Base-by-base conservation (phyloP, 1,140 invertebrate species). In the Thrips palmi region DNA sequence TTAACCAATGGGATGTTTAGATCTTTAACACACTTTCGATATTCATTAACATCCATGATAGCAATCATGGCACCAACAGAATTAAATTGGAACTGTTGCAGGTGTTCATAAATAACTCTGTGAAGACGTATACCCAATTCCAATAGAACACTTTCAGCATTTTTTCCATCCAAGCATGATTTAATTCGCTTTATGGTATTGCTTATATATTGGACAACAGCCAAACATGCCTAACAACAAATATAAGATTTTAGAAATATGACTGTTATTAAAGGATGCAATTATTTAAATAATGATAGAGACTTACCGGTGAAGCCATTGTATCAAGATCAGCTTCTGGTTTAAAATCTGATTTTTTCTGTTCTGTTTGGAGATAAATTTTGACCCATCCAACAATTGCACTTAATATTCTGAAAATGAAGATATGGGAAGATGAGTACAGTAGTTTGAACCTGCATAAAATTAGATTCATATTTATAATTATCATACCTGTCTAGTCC, bases 11-110 rank as follows among this genome's bases (percentile, higher is more conserved):
- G 66, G 21, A 83, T 68, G 40, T 75, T 66, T 50, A 86, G 67
- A 47, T 71, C 63, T 46, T 77, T 71, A 7, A 80, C 74, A 62
- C 75, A 85, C 54, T 75, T 87, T 21, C 89, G 66, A 30, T 84
- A 84, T 55, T 97, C 93, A 53, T 94, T 96, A 36, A 98, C 82
- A 66, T 98, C 94, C 63, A 88, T 97, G 43, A 98, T 93, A 2
- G 85, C 85, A 55, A 89, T 79, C 84, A 97, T 94, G 2, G 89
- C 92, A 39, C 83, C 93, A 40, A 87, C 75, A 14, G 84, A 86
- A 62, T 89, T 96, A 52, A 93, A 98, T 51, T 89, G 84, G 66
- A 87, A 97, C 49, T 87, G 83, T 46, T 85, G 76, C 27, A 97
- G 62, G 61, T 98, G 93, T 48, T 96, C 89, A 50, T 89, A 91